Evolutionary conservation across 2,888 invertebrate genomes (phyloP), one percentile per base, ranked within the genome.

Genomic region (Drosophila flavopinicola): DNA sequence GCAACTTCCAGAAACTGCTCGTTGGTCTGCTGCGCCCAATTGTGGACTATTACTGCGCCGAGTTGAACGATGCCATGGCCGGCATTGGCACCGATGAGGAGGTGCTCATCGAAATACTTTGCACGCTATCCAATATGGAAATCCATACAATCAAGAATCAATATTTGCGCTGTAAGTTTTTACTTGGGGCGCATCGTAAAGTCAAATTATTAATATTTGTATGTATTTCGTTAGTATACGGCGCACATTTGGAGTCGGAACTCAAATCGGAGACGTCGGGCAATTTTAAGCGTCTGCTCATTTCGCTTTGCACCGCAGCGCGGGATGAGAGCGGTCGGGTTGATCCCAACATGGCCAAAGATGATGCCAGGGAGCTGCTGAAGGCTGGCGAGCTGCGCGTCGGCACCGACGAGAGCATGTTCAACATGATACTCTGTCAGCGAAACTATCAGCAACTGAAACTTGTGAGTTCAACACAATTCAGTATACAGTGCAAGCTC

Each of bases 231-330:
- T 9, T 90, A 98, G 97, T 96, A 89, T 97, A 94, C 88, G 94
- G 95, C 48, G 94, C 93, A 49, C 93, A 95, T 30, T 92, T 98
- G 76, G 98, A 98, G 88, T 94, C 95, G 47, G 97, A 97, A 89
- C 91, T 98, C 23, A 93, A 93, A 68, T 94, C 95, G 45, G 99
- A 99, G 90, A 98, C 98, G 1, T 96, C 96, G 42, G 98, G 98
- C 10, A 95, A 95, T 88, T 98, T 99, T 92, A 95, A 96, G 90
- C 94, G 98, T 52, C 92, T 99, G 35, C 94, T 99, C 92, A 95
- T 97, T 20, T 96, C 98, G 24, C 91, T 97, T 11, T 95, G 95
- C 85, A 94, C 95, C 89, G 95, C 94, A 88, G 92, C 92, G 88
- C 88, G 91, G 3, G 91, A 96, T 89, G 98, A 98, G 91, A 94